A percentile compares a stretch with the other conserved stretches of the same genome.
Conservation (phyloP, 1,140 invertebrate species). For the Penaeus japonicus region DNA sequence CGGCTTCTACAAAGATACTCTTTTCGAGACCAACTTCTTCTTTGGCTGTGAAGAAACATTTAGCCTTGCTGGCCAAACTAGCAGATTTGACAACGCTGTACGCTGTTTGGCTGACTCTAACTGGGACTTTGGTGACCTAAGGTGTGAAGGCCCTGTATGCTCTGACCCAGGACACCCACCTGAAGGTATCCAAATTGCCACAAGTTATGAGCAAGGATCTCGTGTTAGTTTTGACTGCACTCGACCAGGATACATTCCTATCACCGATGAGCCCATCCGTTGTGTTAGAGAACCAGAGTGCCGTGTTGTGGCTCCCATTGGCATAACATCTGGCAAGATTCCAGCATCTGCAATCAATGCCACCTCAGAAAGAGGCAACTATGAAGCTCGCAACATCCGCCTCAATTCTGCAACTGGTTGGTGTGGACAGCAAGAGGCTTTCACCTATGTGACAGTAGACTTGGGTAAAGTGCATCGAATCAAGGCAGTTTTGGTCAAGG, state of each 20-base stretch:
- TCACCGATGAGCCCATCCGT: constrained; percentile 87
- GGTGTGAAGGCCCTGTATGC: constrained; percentile 95
- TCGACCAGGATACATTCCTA: constrained; percentile 90
- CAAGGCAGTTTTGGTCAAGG: constrained; percentile 85
- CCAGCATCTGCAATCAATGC: constrained; percentile 96
- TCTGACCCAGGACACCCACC: constrained; percentile 92
- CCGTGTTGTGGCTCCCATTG: constrained; percentile 89
- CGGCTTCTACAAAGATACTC: constrained; percentile 85
- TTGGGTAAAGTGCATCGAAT: constrained; percentile 88
- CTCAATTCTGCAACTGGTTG: constrained; percentile 93
- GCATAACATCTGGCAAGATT: constrained; percentile 88
- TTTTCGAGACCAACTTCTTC: constrained; percentile 91
- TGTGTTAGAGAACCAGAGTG: constrained; percentile 93
- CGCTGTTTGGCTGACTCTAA: constrained; percentile 76
- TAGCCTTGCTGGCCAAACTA: constrained; percentile 90
- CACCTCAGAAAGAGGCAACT: constrained; percentile 88
- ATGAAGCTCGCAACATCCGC: constrained; percentile 89
- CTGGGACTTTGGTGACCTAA: constrained; percentile 96
- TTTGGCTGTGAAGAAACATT: constrained; percentile 96
- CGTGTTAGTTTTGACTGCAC: constrained; percentile 84
- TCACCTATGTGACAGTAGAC: constrained; percentile 94
- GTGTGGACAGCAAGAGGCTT: constrained; percentile 92
- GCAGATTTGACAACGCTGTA: constrained; percentile 89
- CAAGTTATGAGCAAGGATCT: constrained; percentile 85
- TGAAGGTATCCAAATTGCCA: constrained; percentile 86